These are phyloP conservation scores for Drosophila truncata DNA, from an alignment of 1,140 invertebrate species.

Conservation along the genomic window DNA sequence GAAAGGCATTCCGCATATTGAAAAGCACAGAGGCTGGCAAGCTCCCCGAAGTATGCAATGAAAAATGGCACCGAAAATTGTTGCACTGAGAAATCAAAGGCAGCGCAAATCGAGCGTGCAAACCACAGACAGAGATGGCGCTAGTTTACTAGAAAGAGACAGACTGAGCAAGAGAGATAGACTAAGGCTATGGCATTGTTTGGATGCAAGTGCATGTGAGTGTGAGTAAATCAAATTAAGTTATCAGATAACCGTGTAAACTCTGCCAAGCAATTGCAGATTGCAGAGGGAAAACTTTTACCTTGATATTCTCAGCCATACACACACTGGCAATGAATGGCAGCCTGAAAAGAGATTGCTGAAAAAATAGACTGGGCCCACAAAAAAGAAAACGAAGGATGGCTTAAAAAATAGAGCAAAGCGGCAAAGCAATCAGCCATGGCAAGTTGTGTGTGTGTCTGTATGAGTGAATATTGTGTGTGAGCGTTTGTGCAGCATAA, in stretches of 20 bases:
- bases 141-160: not conserved
- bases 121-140: constrained; percentile 48
- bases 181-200: constrained; percentile 35
- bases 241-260: constrained; percentile 72
- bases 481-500: constrained; percentile 23
- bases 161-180: not conserved
- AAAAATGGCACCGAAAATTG: constrained; percentile 66
- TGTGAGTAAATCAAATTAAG: constrained; percentile 75
- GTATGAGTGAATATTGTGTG: constrained; percentile 12
- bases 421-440: constrained; percentile 46
- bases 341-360: constrained; percentile 33
- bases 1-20: constrained; percentile 3
- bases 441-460: constrained; percentile 1
- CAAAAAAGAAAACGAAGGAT: constrained; percentile 16
- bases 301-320: constrained; percentile 42
- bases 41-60: constrained; percentile 68
- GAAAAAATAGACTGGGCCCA: constrained; percentile 33
- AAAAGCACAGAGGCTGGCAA: not conserved
- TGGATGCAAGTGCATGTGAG: constrained; percentile 44
- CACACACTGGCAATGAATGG: constrained; percentile 38
- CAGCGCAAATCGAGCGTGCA: constrained; percentile 60
- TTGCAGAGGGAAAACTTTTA: constrained; percentile 13
- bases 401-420: constrained; percentile 22
- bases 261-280: constrained; percentile 44
- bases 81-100: constrained; percentile 38